phyloP scores from a whole-genome alignment of 2,113 vertebrate species.

The Gymnobelideus leadbeateri region DNA sequence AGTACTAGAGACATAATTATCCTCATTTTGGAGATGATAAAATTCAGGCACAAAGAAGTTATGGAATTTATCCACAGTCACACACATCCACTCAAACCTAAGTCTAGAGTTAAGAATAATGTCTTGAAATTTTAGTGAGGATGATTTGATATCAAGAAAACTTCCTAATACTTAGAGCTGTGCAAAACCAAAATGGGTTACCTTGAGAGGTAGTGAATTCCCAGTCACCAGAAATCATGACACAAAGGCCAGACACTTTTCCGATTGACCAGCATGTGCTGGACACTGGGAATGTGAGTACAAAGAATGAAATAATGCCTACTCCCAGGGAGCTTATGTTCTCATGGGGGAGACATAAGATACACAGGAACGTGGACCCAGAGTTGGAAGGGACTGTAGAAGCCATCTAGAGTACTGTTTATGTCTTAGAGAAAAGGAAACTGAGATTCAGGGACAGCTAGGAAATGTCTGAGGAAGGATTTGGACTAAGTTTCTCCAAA shows the following conservation, averaged over 20 bases:
- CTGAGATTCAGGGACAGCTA: neutral
- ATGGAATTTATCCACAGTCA: too few species aligned
- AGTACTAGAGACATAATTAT: too few species aligned
- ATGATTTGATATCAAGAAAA: too few species aligned
- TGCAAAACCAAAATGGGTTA: too few species aligned
- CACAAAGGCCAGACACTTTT: neutral
- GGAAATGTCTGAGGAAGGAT: slow-evolving; percentile 8
- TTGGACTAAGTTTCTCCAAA: neutral
- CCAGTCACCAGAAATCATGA: neutral
- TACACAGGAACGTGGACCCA: neutral
- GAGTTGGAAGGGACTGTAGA: neutral
- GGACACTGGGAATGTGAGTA: neutral
- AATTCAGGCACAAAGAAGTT: too few species aligned
- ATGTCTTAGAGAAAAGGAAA: slow-evolving; percentile 23
- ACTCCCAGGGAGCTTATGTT: neutral
- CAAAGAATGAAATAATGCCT: neutral
- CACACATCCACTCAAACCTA: too few species aligned
- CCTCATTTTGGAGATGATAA: too few species aligned
- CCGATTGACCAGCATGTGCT: neutral
- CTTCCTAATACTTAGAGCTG: too few species aligned
- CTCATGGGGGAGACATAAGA: neutral
- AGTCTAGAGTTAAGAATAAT: too few species aligned
- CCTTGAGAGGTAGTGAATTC: too few species aligned
- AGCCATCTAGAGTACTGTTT: neutral
- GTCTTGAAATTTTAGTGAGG: too few species aligned